phyloP scores from a whole-genome alignment of 2,888 invertebrate genomes.

The Patella pellucida region DNA sequence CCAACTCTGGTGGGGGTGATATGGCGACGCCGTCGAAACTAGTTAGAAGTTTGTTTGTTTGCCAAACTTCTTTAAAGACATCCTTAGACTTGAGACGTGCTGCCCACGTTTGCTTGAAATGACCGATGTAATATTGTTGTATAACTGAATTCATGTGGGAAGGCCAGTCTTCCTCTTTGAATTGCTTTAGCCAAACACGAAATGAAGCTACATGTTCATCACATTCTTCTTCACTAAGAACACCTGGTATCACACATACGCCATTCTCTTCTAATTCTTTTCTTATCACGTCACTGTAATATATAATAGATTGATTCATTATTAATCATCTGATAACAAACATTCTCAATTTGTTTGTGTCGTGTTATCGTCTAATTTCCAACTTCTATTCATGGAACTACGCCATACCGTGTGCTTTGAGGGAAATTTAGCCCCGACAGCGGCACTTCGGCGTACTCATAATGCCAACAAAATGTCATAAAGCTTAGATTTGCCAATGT shows the following conservation, averaged over 20 bases:
- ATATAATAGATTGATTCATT: not conserved
- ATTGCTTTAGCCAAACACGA: slow-evolving; percentile 31
- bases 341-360: too few relatives aligned
- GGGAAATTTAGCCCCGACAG: too few relatives aligned
- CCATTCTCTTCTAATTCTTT: slow-evolving; percentile 33
- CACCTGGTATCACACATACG: slow-evolving; percentile 30
- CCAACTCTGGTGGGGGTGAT: slow-evolving; percentile 51
- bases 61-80: slow-evolving; percentile 52
- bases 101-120: slow-evolving; percentile 46
- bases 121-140: slow-evolving; percentile 42
- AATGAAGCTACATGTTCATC: slow-evolving; percentile 24
- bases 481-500: too few relatives aligned
- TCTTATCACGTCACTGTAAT: slow-evolving; percentile 13
- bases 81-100: slow-evolving; percentile 41
- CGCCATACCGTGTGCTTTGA: too few relatives aligned
- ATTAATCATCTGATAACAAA: not conserved
- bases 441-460: too few relatives aligned
- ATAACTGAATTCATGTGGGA: slow-evolving; percentile 37
- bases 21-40: slow-evolving; percentile 57
- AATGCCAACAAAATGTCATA: too few relatives aligned
- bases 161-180: slow-evolving; percentile 28
- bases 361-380: too few relatives aligned
- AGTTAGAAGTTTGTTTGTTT: slow-evolving; percentile 53
- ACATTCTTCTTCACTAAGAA: slow-evolving; percentile 29
- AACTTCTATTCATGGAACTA: too few relatives aligned